A percentile compares a stretch with the other conserved stretches of the same genome.
Conservation (phyloP, 37 sponge, comb jelly and placozoan species). For the Crambe crambe region DNA sequence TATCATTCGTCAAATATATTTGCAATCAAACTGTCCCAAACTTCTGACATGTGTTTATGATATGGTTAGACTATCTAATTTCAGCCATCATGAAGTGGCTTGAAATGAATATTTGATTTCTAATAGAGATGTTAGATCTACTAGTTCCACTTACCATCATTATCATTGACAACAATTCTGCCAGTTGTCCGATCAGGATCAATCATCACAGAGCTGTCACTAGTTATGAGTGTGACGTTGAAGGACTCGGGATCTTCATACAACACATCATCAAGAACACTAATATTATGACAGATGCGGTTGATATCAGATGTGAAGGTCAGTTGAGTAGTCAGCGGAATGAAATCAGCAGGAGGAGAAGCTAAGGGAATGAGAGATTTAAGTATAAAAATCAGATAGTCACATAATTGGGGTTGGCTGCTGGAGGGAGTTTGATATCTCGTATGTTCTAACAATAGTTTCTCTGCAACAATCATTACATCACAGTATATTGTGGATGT, state of each 20-base stretch:
- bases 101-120: background rate
- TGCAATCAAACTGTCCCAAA: too few relatives aligned
- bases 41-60: background rate
- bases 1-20: background rate
- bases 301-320: background rate
- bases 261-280: background rate
- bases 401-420: background rate
- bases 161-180: conserved; percentile 3
- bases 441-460: too few relatives aligned
- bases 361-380: background rate
- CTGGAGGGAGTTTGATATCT: too few relatives aligned
- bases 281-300: background rate
- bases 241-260: background rate
- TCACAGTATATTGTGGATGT: too few relatives aligned
- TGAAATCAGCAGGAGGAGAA: background rate
- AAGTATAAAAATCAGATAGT: background rate
- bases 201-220: background rate
- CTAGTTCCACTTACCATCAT: background rate
- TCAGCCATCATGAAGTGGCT: background rate
- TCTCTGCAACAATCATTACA: too few relatives aligned
- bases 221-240: background rate
- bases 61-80: background rate
- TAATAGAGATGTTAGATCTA: background rate
- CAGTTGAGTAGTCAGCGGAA: background rate
- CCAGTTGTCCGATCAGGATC: background rate